Evolutionary conservation across 2,113 vertebrate species (phyloP).

Genomic region (Peucedramus taeniatus): DNA sequence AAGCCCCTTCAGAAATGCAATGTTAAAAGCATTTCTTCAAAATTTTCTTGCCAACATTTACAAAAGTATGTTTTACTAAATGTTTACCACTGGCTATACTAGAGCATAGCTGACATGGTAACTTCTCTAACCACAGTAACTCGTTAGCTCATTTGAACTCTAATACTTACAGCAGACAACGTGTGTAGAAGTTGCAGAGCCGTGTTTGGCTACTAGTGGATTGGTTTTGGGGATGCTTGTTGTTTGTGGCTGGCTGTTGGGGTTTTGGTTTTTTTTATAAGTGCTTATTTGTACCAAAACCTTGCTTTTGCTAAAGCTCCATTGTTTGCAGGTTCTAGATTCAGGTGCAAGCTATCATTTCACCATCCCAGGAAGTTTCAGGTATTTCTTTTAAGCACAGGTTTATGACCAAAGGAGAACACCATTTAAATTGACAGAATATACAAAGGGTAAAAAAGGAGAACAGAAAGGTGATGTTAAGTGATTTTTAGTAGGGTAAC

Average conservation of each 20-base stretch:
- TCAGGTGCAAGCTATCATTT: background rate
- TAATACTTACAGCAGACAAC: background rate
- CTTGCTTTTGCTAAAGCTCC: background rate
- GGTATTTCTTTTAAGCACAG: background rate
- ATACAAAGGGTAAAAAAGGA: background rate
- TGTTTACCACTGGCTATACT: background rate
- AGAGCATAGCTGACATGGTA: background rate
- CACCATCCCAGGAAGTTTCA: background rate
- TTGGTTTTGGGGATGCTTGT: background rate
- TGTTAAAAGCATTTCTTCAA: background rate
- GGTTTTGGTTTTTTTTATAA: background rate
- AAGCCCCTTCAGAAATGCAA: background rate
- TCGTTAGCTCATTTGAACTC: accelerated
- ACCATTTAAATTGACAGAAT: background rate
- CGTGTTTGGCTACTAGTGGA: background rate
- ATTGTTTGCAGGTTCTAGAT: background rate
- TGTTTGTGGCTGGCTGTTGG: background rate
- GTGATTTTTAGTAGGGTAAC: background rate
- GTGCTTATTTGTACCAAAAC: background rate
- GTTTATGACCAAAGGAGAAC: background rate
- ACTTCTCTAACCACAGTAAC: background rate
- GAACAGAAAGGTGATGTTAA: background rate
- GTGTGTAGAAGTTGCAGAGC: background rate
- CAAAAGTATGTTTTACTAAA: background rate
- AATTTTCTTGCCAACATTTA: background rate